Evolutionary conservation across 2,888 invertebrate genomes (phyloP).

Genomic region (Diplolepis rosae): DNA sequence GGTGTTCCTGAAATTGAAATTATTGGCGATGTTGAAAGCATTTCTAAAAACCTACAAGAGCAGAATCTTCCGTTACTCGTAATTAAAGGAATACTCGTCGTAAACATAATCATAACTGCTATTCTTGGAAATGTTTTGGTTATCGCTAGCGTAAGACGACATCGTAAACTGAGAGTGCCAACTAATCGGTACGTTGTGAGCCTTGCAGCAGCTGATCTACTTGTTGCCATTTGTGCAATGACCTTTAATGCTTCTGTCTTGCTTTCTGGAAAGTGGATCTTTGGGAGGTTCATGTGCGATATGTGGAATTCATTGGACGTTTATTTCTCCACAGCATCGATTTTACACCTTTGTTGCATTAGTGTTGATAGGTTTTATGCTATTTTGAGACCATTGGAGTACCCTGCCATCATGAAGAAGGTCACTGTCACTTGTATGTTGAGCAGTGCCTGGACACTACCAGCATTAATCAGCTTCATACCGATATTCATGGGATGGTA

Average conservation of each 20-base stretch:
- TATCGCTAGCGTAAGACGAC: slow-evolving; percentile 87
- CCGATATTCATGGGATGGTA: slow-evolving; percentile 81
- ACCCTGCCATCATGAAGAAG: slow-evolving; percentile 93
- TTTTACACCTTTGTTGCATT: slow-evolving; percentile 94
- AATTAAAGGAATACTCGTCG: slow-evolving; percentile 85
- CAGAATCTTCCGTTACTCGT: slow-evolving; percentile 75
- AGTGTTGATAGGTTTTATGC: slow-evolving; percentile 94
- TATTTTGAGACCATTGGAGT: slow-evolving; percentile 92
- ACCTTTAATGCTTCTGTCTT: slow-evolving; percentile 93
- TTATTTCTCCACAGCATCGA: slow-evolving; percentile 93
- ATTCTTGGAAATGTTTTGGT: slow-evolving; percentile 94
- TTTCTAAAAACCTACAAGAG: slow-evolving; percentile 29
- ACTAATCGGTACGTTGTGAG: slow-evolving; percentile 97
- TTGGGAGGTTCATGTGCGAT: slow-evolving; percentile 93
- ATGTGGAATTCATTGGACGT: slow-evolving; percentile 96
- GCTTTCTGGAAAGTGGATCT: slow-evolving; percentile 88
- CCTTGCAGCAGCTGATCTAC: slow-evolving; percentile 92
- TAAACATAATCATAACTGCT: slow-evolving; percentile 90
- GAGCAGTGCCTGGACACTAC: slow-evolving; percentile 77
- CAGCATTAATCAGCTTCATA: slow-evolving; percentile 78
- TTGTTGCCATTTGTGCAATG: slow-evolving; percentile 94
- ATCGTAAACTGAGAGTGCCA: slow-evolving; percentile 87
- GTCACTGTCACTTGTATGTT: slow-evolving; percentile 78
- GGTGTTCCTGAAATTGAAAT: neutral
- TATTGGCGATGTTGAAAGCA: slow-evolving; percentile 7